A percentile compares a stretch with the other conserved stretches of the same genome.
These are phyloP conservation scores for Orientallactaga sibirica DNA, from an alignment of 2,797 vertebrate genomes.

Conservation along the genomic window DNA sequence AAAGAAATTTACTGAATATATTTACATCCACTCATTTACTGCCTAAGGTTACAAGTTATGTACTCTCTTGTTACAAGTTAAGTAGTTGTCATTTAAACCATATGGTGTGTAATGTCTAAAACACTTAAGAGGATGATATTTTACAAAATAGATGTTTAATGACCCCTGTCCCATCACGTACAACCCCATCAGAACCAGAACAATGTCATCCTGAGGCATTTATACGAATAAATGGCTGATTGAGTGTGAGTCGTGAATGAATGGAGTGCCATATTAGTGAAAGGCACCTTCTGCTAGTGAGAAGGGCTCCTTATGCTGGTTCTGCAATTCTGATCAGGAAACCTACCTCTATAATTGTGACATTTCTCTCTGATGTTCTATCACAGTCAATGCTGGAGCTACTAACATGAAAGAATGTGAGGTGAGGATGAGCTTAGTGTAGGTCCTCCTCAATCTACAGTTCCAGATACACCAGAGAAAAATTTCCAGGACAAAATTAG, in stretches of 20 bases:
- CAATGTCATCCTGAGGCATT: not conserved
- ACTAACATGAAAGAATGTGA: not conserved
- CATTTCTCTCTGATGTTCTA: not conserved
- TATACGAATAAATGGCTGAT: not conserved
- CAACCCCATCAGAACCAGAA: not conserved
- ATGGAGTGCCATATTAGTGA: not conserved
- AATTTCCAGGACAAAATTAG: not conserved
- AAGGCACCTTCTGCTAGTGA: not conserved
- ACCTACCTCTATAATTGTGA: not conserved
- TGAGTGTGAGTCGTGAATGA: not conserved
- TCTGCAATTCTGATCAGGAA: not conserved
- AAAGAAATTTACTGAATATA: not conserved
- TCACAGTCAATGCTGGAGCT: not conserved
- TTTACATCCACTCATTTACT: not conserved
- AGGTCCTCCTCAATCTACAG: not conserved
- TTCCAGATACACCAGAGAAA: not conserved
- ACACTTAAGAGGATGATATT: not conserved
- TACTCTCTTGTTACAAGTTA: not conserved
- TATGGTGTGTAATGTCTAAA: not conserved
- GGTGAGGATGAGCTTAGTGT: not conserved
- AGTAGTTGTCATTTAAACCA: not conserved
- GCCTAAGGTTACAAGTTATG: not conserved
- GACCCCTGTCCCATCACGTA: not conserved
- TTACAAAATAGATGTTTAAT: not conserved
- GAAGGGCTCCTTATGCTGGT: not conserved